Evolutionary conservation across 2,113 vertebrate genomes (phyloP).

Genomic region (Megatriorchis doriae): DNA sequence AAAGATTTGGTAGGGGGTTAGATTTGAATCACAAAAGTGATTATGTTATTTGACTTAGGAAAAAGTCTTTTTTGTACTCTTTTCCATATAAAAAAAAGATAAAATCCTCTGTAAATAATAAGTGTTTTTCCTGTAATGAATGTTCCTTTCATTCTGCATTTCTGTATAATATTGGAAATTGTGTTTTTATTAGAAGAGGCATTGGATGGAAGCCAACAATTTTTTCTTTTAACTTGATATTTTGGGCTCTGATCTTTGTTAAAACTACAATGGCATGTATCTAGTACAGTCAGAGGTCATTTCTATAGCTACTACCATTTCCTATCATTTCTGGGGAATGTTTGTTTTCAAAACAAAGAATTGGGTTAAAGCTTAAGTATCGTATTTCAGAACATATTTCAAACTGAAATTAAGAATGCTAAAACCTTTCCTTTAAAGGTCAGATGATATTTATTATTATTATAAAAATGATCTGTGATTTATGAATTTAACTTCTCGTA

Average conservation of each 20-base stretch:
- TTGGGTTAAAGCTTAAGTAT: conserved; percentile 86
- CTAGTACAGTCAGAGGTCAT: conserved; percentile 82
- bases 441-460: conserved; percentile 91
- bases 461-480: conserved; percentile 94
- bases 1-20: conserved; percentile 48
- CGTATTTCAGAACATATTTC: conserved; percentile 91
- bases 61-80: conserved; percentile 65
- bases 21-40: conserved; percentile 59
- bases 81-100: conserved; percentile 71
- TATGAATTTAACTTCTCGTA: conserved; percentile 96
- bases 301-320: conserved; percentile 78
- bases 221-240: conserved; percentile 92
- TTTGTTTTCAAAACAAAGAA: conserved; percentile 90
- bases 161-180: conserved; percentile 75
- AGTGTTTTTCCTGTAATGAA: conserved; percentile 76
- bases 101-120: conserved; percentile 77
- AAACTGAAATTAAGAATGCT: conserved; percentile 88
- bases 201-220: conserved; percentile 87
- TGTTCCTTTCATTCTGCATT: conserved; percentile 73
- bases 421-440: conserved; percentile 93
- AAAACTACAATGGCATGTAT: conserved; percentile 90
- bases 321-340: conserved; percentile 79
- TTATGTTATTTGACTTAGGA: conserved; percentile 66
- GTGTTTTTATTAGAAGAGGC: conserved; percentile 91
- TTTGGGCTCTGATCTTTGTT: conserved; percentile 83